Conservation (phyloP, 2,888 invertebrate genomes). For the Leistus spinibarbis region DNA sequence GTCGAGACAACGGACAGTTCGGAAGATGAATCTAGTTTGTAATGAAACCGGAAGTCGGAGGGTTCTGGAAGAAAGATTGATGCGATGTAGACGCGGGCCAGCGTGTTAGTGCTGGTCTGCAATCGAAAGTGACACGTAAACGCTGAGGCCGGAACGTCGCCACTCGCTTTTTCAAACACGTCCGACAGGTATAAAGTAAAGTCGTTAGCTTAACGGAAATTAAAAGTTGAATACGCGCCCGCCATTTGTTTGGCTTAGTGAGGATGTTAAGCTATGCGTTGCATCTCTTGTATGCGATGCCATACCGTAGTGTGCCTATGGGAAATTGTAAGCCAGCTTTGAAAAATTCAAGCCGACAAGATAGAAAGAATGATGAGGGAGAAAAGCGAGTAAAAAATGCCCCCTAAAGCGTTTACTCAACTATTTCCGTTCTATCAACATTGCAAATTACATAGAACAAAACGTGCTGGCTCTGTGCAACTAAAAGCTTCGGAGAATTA, state of each 20-base stretch:
- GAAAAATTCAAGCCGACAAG: neutral
- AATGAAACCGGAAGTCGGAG: slow-evolving; percentile 52
- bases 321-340: neutral
- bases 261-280: slow-evolving; percentile 33
- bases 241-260: slow-evolving; percentile 49
- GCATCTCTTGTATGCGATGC: neutral
- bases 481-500: neutral
- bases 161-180: slow-evolving; percentile 12
- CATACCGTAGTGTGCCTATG: neutral
- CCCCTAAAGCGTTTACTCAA: neutral
- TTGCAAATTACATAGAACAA: neutral
- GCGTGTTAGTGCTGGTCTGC: slow-evolving; percentile 28
- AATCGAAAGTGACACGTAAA: slow-evolving; percentile 39
- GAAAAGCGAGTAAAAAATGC: neutral
- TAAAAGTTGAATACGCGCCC: slow-evolving; percentile 50
- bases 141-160: neutral
- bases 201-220: slow-evolving; percentile 51
- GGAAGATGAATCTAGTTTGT: slow-evolving; percentile 53
- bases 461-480: neutral
- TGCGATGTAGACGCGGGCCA: slow-evolving; percentile 46
- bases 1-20: slow-evolving; percentile 41
- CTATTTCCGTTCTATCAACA: neutral
- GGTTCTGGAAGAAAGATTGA: slow-evolving; percentile 49
- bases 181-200: slow-evolving; percentile 50
- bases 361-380: neutral